phyloP scores from a whole-genome alignment of 2,797 vertebrate genomes.

The Aphelocoma californica region DNA sequence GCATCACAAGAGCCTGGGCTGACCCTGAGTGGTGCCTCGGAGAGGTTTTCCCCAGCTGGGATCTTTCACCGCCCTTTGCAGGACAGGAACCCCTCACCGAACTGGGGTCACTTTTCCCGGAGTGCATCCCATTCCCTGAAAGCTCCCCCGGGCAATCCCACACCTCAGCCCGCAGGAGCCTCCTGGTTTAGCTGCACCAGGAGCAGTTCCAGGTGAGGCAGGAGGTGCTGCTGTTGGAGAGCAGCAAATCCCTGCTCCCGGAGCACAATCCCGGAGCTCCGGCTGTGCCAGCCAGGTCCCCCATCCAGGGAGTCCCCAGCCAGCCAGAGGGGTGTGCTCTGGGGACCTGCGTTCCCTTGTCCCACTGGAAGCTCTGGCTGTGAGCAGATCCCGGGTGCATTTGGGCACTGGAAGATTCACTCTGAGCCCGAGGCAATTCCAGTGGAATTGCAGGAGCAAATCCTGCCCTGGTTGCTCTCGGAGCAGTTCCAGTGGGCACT shows the following conservation, averaged over 20 bases:
- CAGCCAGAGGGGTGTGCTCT: neutral
- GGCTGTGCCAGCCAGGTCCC: neutral
- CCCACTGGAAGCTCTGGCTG: neutral
- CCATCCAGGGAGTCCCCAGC: accelerated
- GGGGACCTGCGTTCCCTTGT: neutral
- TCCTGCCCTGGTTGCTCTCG: neutral
- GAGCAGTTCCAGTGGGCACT: neutral
- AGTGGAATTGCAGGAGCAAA: neutral
- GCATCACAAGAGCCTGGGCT: accelerated
- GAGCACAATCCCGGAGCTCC: neutral
- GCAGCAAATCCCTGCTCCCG: neutral
- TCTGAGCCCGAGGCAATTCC: neutral
- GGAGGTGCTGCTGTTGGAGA: neutral
- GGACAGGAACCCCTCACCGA: neutral
- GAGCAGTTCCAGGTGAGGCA: neutral
- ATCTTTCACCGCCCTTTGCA: neutral
- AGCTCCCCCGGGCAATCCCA: neutral
- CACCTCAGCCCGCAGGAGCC: neutral
- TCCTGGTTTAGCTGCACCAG: neutral
- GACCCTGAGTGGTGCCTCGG: accelerated
- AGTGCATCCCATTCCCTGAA: neutral
- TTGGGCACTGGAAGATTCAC: neutral
- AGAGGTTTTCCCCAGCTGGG: neutral
- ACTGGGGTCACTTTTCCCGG: neutral
- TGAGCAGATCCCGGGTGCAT: neutral